A percentile compares a stretch with the other conserved stretches of the same genome.
phyloP scores from a whole-genome alignment of 2,888 invertebrate species.

The Fragum fragum region DNA sequence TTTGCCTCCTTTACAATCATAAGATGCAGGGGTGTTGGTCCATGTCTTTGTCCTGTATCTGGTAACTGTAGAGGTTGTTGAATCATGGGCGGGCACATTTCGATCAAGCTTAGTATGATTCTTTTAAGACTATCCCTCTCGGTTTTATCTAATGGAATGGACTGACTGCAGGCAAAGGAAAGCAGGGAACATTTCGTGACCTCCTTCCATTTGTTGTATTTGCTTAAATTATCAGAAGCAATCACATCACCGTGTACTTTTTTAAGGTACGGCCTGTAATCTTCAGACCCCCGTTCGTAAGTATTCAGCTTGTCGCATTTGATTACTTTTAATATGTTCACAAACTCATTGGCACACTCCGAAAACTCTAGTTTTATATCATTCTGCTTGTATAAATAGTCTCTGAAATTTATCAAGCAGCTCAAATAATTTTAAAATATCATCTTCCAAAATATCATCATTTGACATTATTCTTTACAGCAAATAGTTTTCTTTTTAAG shows the following conservation, averaged over 20 bases:
- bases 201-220: not conserved
- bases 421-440: no score
- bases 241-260: not conserved
- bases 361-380: not conserved
- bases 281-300: not conserved
- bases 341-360: not conserved
- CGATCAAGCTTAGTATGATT: not conserved
- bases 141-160: not conserved
- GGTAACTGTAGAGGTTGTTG: not conserved
- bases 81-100: not conserved
- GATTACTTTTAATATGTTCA: not conserved
- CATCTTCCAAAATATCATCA: no score
- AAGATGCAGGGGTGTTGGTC: conserved; percentile 16
- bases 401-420: not conserved
- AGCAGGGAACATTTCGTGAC: not conserved
- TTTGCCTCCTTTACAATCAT: conserved; percentile 21
- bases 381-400: not conserved
- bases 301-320: not conserved
- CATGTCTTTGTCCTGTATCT: not conserved
- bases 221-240: not conserved
- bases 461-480: no score
- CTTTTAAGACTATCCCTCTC: not conserved
- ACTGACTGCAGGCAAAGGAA: not conserved
- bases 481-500: no score
- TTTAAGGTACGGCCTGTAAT: not conserved